These are phyloP conservation scores for Tamandua tetradactyla DNA, from an alignment of 2,797 vertebrate species.

Conservation along the genomic window DNA sequence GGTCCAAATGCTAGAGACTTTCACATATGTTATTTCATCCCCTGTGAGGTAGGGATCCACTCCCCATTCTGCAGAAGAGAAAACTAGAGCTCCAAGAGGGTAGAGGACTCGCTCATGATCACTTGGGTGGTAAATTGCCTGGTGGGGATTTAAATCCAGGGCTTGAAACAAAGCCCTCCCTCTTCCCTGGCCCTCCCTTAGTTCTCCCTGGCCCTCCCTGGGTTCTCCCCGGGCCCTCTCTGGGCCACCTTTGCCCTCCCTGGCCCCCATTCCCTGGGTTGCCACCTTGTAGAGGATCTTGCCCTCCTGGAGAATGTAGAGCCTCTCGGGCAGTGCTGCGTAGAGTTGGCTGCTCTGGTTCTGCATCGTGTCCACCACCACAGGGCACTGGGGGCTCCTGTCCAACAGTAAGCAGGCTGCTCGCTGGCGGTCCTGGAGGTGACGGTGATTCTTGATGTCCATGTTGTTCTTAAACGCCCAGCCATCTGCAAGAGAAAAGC, in stretches of 20 bases:
- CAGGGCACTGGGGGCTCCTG: conserved; percentile 87
- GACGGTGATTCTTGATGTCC: conserved; percentile 90
- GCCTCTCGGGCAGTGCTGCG: conserved; percentile 92
- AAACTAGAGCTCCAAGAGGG: background rate
- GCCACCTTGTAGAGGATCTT: conserved; percentile 93
- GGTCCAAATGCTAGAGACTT: background rate
- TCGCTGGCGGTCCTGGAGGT: conserved; percentile 89
- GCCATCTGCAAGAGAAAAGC: conserved; percentile 86
- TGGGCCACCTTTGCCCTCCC: conserved; percentile 56
- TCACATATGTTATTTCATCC: background rate
- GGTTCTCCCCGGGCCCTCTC: conserved; percentile 60
- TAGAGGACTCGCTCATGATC: background rate
- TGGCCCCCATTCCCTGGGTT: background rate
- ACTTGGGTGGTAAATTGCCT: background rate
- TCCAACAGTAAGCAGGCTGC: conserved; percentile 87
- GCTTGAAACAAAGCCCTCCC: background rate
- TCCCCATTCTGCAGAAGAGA: conserved; percentile 1
- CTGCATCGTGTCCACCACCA: conserved; percentile 93
- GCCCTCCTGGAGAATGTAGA: conserved; percentile 91
- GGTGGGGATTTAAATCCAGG: background rate
- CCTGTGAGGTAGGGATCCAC: too few species aligned
- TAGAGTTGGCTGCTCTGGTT: conserved; percentile 89
- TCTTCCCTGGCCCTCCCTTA: background rate
- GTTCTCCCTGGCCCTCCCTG: conserved; percentile 74
- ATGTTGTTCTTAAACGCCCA: conserved; percentile 96